Base-by-base conservation (phyloP, 2,888 invertebrate genomes). In the Camptogramma bilineatum region DNA sequence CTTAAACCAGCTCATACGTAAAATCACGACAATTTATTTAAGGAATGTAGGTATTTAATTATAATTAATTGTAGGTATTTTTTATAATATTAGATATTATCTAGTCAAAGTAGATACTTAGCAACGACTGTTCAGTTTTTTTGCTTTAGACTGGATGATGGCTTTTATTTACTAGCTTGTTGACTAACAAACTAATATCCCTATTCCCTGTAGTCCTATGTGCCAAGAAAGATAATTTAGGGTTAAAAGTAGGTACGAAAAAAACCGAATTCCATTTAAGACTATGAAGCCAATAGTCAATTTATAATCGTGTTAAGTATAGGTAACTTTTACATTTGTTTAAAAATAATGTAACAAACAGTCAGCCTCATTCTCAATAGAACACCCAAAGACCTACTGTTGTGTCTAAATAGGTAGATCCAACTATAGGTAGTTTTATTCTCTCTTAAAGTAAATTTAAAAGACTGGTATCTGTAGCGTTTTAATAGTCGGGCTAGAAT, bases 61-160 rank as follows among this genome's bases (percentile, higher is more conserved):
- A 18, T 28, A 17, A 17, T 28, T 7, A 21, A 28, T 59, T 17
- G 31, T 55, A 17, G 5, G n/a, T n/a, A n/a, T 8, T 44, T 60
- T 57, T 18, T 18, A 50, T 52, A 18, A 52, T 47, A 48, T 46
- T 54, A 58, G 48, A 50, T 63, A 9, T 59, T 59, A 59, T 64
- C 82, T 81, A 83, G 82, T 83, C 81, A 81, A 68, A 69, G 72
- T 76, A 70, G 70, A 66, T 68, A 71, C 62, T 64, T 66, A 74
- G 74, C 73, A 56, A 60, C 52, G 55, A 48, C 13, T 62, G 60
- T 65, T 52, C 28, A 55, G 21, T 50, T 16, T 62, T 47, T 52
- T 67, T 64, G 57, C 59, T 65, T 68, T 16, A 55, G 69, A 69
- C 63, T 71, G 60, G 69, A 69, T 69, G 48, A 68, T 64, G 68